phyloP scores from a whole-genome alignment of 2,888 invertebrate species.

The Plebejus argus region DNA sequence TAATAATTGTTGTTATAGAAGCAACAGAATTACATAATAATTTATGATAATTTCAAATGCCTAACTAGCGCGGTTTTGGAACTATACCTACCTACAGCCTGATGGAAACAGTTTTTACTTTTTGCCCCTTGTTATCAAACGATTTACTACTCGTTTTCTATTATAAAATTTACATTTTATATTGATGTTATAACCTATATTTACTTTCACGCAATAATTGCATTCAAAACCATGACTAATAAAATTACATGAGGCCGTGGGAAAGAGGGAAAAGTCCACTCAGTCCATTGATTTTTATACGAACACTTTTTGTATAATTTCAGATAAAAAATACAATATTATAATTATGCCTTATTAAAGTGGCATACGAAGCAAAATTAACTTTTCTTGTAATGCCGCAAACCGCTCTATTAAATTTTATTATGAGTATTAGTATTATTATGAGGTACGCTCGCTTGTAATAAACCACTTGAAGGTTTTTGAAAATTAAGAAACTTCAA shows the following conservation, averaged over 20 bases:
- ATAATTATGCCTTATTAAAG: neutral
- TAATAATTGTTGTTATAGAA: no score
- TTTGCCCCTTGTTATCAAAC: neutral
- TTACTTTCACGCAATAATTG: slow-evolving; percentile 15
- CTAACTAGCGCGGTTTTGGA: no score
- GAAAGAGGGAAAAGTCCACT: neutral
- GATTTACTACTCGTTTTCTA: neutral
- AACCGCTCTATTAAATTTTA: no score
- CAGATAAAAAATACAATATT: neutral
- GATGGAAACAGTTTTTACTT: no score
- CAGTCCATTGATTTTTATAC: neutral
- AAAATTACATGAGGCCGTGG: neutral
- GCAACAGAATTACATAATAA: no score
- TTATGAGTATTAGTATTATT: no score
- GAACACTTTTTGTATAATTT: neutral
- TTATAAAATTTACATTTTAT: neutral
- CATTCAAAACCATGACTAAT: slow-evolving; percentile 5
- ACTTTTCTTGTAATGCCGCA: no score
- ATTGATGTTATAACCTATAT: neutral
- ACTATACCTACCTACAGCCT: no score
- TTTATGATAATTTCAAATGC: no score
- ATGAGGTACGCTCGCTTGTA: no score
- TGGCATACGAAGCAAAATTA: neutral
- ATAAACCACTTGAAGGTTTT: no score
- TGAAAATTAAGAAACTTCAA: no score